phyloP scores from a whole-genome alignment of 2,113 vertebrate species.

The Diglossa brunneiventris region DNA sequence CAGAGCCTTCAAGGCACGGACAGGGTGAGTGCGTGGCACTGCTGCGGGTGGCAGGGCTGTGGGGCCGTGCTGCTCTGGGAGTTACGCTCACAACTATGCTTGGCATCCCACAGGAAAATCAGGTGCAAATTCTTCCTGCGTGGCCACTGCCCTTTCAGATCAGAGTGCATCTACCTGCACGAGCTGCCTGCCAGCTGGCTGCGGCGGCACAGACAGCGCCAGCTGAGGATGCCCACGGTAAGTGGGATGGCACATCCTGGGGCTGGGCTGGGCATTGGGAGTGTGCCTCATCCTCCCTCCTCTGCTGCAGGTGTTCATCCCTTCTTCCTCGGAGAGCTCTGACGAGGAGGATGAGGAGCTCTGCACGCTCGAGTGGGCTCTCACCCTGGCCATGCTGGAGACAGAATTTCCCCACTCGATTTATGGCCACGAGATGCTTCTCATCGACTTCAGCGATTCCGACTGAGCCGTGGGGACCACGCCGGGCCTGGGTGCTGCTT shows the following conservation, averaged over 20 bases:
- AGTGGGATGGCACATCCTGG: rapidly evolving
- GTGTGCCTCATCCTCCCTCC: not conserved
- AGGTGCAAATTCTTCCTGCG: conserved; percentile 79
- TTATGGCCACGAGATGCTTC: rapidly evolving
- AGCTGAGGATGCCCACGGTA: rapidly evolving
- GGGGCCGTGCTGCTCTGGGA: not conserved
- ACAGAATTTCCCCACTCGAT: not conserved
- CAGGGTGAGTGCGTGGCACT: conserved; percentile 61
- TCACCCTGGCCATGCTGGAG: conserved; percentile 64
- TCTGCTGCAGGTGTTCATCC: not conserved
- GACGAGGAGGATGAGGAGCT: conserved; percentile 49
- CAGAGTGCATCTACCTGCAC: conserved; percentile 85
- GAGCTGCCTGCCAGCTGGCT: conserved; percentile 26
- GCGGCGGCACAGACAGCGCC: not conserved
- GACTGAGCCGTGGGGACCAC: not conserved
- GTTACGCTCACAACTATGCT: rapidly evolving
- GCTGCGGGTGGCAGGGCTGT: rapidly evolving
- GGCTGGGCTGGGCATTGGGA: not conserved
- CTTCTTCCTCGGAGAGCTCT: conserved; percentile 45
- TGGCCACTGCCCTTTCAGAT: conserved; percentile 83
- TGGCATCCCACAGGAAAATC: conserved; percentile 74
- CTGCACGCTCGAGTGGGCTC: conserved; percentile 59
- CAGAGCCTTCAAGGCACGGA: conserved; percentile 79
- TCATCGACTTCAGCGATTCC: not conserved
- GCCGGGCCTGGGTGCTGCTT: not conserved